Percentiles rank a stretch among this genome's conserved stretches.
These are phyloP conservation scores for Actinemys pallida DNA, from an alignment of 2,113 vertebrate genomes.

Conservation along the genomic window DNA sequence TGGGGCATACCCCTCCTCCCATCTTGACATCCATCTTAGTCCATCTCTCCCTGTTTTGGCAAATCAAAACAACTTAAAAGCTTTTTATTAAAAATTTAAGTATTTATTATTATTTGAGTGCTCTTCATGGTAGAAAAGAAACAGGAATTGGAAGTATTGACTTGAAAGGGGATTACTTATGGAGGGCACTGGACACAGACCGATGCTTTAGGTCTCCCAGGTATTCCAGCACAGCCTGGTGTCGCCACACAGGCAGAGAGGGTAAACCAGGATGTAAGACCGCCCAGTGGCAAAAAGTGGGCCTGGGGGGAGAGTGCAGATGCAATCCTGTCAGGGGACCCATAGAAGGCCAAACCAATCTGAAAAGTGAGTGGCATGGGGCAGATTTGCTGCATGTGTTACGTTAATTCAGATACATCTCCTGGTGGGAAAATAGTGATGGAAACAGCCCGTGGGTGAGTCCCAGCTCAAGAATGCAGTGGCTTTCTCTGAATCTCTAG, in stretches of 20 bases:
- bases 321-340: neutral
- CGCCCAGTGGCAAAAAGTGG: neutral
- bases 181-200: neutral
- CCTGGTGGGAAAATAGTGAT: neutral
- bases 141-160: neutral
- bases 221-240: neutral
- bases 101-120: neutral
- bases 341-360: neutral
- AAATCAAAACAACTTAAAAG: neutral
- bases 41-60: neutral
- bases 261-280: neutral
- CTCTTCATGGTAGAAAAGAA: neutral
- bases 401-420: neutral
- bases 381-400: rapidly evolving
- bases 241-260: neutral
- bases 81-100: neutral
- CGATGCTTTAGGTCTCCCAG: neutral
- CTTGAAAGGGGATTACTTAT: neutral
- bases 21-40: neutral
- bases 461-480: neutral
- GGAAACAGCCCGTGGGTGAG: neutral
- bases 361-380: neutral
- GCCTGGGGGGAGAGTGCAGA: neutral
- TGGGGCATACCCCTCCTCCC: neutral
- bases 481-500: neutral